Percentiles rank a stretch among this genome's conserved stretches.
Evolutionary conservation across 2,888 invertebrate species (phyloP).

Genomic region (Marasmarcha lunaedactyla): DNA sequence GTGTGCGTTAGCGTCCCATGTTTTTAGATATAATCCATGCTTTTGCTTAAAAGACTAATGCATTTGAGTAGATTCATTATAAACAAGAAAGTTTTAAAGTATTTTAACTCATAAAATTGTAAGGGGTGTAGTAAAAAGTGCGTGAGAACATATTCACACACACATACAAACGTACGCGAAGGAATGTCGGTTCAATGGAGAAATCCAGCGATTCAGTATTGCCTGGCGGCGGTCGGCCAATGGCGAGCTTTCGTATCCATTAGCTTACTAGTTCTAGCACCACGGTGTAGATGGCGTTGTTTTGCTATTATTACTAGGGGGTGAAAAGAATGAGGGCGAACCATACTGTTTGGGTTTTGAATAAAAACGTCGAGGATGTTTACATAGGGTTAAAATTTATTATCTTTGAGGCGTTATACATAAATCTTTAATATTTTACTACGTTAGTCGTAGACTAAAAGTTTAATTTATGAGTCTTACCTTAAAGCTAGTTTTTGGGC

Average conservation of each 20-base stretch:
- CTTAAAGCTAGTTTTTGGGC: too few relatives aligned
- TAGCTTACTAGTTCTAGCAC: constrained; percentile 31
- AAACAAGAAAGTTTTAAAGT: constrained; percentile 16
- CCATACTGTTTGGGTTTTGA: background rate
- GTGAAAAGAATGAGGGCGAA: constrained; percentile 16
- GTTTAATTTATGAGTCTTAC: too few relatives aligned
- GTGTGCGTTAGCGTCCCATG: constrained; percentile 59
- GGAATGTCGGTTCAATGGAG: constrained; percentile 70
- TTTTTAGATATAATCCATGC: constrained; percentile 24
- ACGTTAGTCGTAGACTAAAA: too few relatives aligned
- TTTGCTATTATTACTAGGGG: constrained; percentile 23
- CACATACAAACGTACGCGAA: constrained; percentile 57
- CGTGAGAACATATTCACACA: constrained; percentile 57
- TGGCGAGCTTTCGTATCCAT: constrained; percentile 39
- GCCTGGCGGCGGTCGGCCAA: constrained; percentile 43
- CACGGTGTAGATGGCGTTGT: constrained; percentile 47
- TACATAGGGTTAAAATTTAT: constrained; percentile 3
- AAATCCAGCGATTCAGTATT: constrained; percentile 61
- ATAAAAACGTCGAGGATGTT: constrained; percentile 1
- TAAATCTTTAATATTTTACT: too few relatives aligned
- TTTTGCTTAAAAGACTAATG: constrained; percentile 19
- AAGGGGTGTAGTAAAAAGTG: constrained; percentile 12
- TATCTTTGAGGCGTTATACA: background rate
- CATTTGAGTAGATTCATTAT: constrained; percentile 15
- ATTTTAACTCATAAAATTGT: constrained; percentile 38